Evolutionary conservation across 2,888 invertebrate species (phyloP), one percentile per base, ranked within the genome.

Genomic region (Epirrhoe alternata): DNA sequence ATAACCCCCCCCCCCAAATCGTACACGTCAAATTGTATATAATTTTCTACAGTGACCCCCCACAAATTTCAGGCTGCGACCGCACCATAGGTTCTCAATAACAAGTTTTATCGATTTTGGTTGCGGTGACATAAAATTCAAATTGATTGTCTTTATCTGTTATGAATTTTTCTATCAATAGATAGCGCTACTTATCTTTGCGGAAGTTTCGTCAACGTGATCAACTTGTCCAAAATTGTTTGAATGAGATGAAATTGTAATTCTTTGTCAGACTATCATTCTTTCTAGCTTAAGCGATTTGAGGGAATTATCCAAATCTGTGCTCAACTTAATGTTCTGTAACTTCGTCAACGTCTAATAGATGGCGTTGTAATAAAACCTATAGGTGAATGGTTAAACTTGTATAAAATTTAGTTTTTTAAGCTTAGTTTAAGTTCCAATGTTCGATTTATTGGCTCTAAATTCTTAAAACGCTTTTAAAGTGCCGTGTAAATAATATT

Each of bases 401-500:
- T 61, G 54, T 55, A 42, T 61, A 47, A 30, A 47, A 53, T 45
- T 10, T 35, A 52, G 17, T 54, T 61, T 54, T 61, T 47, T 61
- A 54, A 61, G 47, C 2, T 5, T 52, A 59, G 49, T 35, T 5
- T 58, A 51, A 50, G 50, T 30, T 33, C 47, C 3, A 33, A 33
- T 14, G n/a, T 56, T 56, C 38, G 16, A 54, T 38, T 0, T 6
- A 47, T 47, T 45, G 57, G 47, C 45, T 57, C 33, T 31, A 16
- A 56, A 47, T 47, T 16, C 47, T 47, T 47, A 33, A 51, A 64
- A 49, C 31, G 57, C 42, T 56, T 56, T 56, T 3, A n/a, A 66
- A 45, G 33, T 42, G 42, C 47, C n/a, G 38, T 62, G 62, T 59
- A 62, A 62, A 62, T 62, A 33, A 50, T 62, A 51, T 58, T 14